Percentiles rank a stretch among this genome's conserved stretches.
phyloP scores from a whole-genome alignment of 2,113 vertebrate species.

The Martes martes region DNA sequence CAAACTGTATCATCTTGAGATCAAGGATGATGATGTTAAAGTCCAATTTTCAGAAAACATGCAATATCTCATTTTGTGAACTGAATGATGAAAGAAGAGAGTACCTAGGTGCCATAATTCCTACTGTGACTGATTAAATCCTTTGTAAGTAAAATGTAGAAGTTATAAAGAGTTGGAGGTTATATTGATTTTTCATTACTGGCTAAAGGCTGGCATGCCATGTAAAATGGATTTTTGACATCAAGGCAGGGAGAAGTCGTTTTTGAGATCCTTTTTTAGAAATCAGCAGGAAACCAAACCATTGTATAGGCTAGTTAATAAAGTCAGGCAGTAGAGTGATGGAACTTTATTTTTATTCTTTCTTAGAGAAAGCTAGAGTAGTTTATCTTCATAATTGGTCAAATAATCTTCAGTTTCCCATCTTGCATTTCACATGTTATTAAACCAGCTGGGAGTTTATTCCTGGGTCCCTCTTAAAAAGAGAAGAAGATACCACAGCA shows the following conservation, averaged over 20 bases:
- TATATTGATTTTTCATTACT: conserved; percentile 72
- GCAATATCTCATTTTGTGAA: background rate
- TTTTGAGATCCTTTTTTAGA: conserved; percentile 62
- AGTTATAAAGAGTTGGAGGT: conserved; percentile 44
- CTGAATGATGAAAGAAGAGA: conserved; percentile 48
- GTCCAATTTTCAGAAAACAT: conserved; percentile 47
- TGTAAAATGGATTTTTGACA: conserved; percentile 65
- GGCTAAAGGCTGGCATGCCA: conserved; percentile 60
- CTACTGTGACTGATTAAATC: conserved; percentile 59
- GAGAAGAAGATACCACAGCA: background rate
- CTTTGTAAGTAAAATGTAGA: conserved; percentile 62
- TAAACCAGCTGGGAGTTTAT: background rate
- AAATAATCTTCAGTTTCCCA: conserved; percentile 20
- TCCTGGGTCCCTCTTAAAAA: background rate
- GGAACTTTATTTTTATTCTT: conserved; percentile 44
- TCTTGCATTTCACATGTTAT: conserved; percentile 3
- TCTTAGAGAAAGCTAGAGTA: background rate
- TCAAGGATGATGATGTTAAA: conserved; percentile 36
- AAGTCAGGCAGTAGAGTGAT: background rate
- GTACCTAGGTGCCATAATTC: conserved; percentile 33
- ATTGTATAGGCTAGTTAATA: conserved; percentile 54
- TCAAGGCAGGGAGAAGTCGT: conserved; percentile 20
- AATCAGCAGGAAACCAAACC: conserved; percentile 56
- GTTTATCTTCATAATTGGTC: conserved; percentile 20
- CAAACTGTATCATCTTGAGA: background rate